Evolutionary conservation across 2,113 vertebrate species (phyloP).

Genomic region (Aythya baeri): DNA sequence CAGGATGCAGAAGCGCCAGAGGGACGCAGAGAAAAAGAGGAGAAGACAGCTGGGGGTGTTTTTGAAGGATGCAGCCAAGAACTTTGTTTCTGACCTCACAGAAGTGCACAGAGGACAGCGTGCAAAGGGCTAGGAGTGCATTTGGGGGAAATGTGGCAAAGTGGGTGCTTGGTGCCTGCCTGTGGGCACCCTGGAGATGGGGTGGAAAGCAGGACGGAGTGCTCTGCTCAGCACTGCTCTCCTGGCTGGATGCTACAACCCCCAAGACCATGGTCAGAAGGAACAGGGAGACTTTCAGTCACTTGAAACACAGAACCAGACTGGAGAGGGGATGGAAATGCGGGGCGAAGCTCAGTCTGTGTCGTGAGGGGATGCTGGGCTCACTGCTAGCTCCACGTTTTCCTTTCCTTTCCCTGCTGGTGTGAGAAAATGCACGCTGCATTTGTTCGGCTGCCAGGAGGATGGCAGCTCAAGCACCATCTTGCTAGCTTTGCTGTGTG

Average conservation of each 20-base stretch:
- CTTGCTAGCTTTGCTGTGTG: constrained; percentile 66
- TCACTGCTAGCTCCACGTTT: constrained; percentile 52
- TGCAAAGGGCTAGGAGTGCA: neutral
- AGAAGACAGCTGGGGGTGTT: neutral
- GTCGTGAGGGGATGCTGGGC: constrained; percentile 11
- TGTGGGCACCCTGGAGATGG: rapidly evolving
- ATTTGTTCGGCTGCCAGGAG: constrained; percentile 54
- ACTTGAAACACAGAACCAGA: neutral
- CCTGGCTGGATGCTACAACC: neutral
- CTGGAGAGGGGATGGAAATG: constrained; percentile 8
- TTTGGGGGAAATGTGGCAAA: neutral
- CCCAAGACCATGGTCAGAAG: neutral
- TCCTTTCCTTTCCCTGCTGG: constrained; percentile 62
- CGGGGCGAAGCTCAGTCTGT: constrained; percentile 32
- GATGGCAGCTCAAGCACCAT: constrained; percentile 65
- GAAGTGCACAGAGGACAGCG: neutral
- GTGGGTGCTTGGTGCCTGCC: neutral
- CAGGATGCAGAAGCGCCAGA: neutral
- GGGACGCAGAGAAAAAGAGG: rapidly evolving
- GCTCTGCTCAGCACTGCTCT: neutral
- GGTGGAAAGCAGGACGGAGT: neutral
- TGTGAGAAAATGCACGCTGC: constrained; percentile 62
- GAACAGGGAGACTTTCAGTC: neutral
- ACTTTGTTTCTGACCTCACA: neutral
- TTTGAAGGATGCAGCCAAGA: neutral